phyloP scores from a whole-genome alignment of 2,797 vertebrate species.

The Artibeus lituratus region DNA sequence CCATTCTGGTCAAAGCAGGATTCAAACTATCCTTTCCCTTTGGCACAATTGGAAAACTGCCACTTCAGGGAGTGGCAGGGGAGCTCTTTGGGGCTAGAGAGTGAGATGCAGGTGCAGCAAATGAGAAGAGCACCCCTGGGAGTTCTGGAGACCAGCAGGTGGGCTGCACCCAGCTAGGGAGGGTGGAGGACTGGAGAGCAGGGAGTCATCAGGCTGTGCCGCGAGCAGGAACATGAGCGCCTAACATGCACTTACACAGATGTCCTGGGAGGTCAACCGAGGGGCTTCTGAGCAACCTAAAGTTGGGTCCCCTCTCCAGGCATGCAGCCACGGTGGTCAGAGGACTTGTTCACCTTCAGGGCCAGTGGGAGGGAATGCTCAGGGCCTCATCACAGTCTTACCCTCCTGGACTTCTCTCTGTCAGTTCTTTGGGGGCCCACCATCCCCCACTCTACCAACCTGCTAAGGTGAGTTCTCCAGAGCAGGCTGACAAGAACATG shows the following conservation, averaged over 20 bases:
- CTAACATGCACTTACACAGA: rapidly evolving
- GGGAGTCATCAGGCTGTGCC: rapidly evolving
- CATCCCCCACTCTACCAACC: neutral
- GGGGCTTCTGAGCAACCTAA: neutral
- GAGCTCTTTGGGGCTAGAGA: neutral
- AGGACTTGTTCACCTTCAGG: neutral
- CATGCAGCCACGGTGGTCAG: rapidly evolving
- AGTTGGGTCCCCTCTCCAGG: neutral
- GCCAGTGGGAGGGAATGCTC: rapidly evolving
- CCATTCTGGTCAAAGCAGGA: neutral
- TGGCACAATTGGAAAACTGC: neutral
- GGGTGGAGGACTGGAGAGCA: rapidly evolving
- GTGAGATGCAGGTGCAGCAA: neutral
- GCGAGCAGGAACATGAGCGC: rapidly evolving
- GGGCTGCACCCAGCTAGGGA: rapidly evolving
- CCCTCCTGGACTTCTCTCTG: neutral
- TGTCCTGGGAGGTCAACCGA: neutral
- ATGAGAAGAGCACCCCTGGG: too few species aligned
- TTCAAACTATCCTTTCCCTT: neutral
- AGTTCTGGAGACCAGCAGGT: rapidly evolving
- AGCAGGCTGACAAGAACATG: rapidly evolving
- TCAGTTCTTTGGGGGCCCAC: neutral
- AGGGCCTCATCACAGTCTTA: neutral
- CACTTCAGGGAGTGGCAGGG: neutral
- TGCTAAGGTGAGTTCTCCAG: neutral